Evolutionary conservation across 2,797 vertebrate species (phyloP).

Genomic region (Geotrypetes seraphini): DNA sequence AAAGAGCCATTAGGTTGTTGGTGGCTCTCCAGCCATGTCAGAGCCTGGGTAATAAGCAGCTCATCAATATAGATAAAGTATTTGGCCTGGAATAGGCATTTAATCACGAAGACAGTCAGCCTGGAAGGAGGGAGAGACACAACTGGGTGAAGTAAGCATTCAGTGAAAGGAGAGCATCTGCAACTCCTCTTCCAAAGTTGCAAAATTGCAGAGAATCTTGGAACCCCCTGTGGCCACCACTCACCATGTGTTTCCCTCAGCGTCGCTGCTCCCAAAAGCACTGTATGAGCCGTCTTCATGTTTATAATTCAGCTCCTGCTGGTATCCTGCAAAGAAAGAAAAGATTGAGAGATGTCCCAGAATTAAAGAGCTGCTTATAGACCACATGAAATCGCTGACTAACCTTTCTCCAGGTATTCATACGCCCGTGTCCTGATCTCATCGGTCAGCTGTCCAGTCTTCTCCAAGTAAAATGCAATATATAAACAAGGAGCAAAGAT

Average conservation of each 20-base stretch:
- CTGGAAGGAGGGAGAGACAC: constrained; percentile 48
- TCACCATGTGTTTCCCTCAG: constrained; percentile 32
- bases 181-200: too few species aligned
- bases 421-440: constrained; percentile 37
- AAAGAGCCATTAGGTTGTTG: constrained; percentile 58
- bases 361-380: not conserved
- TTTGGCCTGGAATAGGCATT: constrained; percentile 60
- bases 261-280: constrained; percentile 27
- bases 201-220: not conserved
- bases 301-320: constrained; percentile 30
- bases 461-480: constrained; percentile 57
- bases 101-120: constrained; percentile 73
- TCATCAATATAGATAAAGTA: constrained; percentile 54
- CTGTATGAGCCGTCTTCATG: constrained; percentile 28
- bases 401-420: constrained; percentile 51
- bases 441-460: constrained; percentile 52
- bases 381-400: constrained; percentile 8
- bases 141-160: too few species aligned
- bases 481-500: constrained; percentile 65
- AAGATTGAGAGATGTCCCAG: not conserved
- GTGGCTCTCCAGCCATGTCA: constrained; percentile 47
- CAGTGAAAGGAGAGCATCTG: too few species aligned
- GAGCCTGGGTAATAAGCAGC: constrained; percentile 32
- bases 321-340: constrained; percentile 22
- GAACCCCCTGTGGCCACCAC: not conserved